Base-by-base conservation (phyloP, 2,888 invertebrate species). In the Cryptophagus acutangulus region DNA sequence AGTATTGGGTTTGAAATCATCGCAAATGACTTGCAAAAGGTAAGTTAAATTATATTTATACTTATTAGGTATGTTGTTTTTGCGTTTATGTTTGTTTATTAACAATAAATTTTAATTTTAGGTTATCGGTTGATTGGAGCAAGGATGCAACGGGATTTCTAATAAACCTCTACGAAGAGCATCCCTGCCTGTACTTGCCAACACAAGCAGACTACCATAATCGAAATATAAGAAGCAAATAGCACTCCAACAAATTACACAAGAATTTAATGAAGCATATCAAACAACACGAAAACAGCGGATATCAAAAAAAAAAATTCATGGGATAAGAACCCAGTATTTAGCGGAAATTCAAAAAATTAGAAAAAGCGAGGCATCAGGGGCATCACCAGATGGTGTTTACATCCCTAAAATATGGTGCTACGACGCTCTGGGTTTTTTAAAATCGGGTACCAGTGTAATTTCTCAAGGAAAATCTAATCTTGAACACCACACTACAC, bases 401-500 rank as follows among this genome's bases (percentile, higher is more conserved):
- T 36, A 36, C 16, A 26, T 3, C 14, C 14, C 36, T 2, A 36
- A 20, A 13, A 9, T 36, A 9, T 36, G 28, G 36, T 36, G 36
- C 16, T 36, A 9, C 16, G 36, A 36, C 2, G 8, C 16, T 9
- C n/a, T 36, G 2, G 6, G 4, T 15, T 36, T 36, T 36, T 16
- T 20, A n/a, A 6, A 20, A n/a, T n/a, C 6, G 24, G 24, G 24
- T 8, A 20, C 24, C 6, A n/a, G n/a, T 6, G 24, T 20, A n/a
- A n/a, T 20, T 20, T 8, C 6, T n/a, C 24, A 20, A n/a, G 24
- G 24, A 6, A n/a, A 20, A 20, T 20, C 24, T 20, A 20, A 20
- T 20, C n/a, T 20, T 6, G 6, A 20, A n/a, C n/a, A 20, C 24
- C 6, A n/a, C 24, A 20, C 6, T 20, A 20, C 6, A 6, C n/a